phyloP scores from a whole-genome alignment of 2,113 vertebrate genomes.

The Marmota monax region DNA sequence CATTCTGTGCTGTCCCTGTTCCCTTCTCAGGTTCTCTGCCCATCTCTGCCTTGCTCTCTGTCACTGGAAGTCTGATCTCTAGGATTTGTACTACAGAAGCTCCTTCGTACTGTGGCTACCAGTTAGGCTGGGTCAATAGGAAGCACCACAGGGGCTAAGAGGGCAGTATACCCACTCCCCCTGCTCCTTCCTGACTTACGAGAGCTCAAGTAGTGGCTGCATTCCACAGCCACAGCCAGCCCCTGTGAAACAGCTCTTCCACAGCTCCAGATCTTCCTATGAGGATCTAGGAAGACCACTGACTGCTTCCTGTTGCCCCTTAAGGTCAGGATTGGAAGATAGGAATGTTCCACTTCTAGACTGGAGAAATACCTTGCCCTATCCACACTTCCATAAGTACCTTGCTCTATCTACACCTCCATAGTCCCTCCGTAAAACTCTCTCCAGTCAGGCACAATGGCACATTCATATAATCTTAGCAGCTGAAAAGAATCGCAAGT shows the following conservation, averaged over 20 bases:
- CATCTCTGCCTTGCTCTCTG: not conserved
- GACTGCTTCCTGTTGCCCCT: not conserved
- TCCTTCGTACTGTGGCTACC: not conserved
- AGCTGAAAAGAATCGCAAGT: too few species aligned
- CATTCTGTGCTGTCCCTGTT: not conserved
- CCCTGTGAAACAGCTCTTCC: not conserved
- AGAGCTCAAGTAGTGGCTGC: not conserved
- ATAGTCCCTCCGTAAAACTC: not conserved
- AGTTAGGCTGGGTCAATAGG: too few species aligned
- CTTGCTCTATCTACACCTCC: not conserved
- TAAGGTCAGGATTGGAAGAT: not conserved
- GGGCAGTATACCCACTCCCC: fast-evolving
- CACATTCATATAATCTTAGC: too few species aligned
- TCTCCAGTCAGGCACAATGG: not conserved
- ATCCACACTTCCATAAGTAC: not conserved
- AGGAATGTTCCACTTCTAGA: not conserved
- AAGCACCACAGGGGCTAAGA: not conserved
- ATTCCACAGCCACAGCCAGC: not conserved
- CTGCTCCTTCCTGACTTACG: not conserved
- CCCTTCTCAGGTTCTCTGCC: not conserved
- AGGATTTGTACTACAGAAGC: not conserved
- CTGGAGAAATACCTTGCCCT: not conserved
- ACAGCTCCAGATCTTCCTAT: not conserved
- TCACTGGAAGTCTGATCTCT: not conserved
- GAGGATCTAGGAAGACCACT: not conserved